phyloP scores from a whole-genome alignment of 64 coral and sea anemone species.

The Acropora tenuis region DNA sequence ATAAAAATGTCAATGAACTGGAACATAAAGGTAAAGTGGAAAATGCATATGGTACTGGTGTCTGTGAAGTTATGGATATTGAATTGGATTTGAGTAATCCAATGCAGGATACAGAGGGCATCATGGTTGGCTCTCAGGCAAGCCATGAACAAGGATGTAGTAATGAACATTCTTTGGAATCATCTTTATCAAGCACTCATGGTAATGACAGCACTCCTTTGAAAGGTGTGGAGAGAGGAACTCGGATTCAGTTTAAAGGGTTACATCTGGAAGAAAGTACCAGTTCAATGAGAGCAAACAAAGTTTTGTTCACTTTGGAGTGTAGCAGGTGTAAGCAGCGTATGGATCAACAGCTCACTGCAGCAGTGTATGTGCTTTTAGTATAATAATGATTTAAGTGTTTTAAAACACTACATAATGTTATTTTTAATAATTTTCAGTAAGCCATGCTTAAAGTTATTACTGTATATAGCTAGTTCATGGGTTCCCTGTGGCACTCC shows the following conservation, averaged over 20 bases:
- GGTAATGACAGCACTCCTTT: neutral
- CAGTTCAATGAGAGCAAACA: constrained; percentile 63
- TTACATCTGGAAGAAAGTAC: constrained; percentile 87
- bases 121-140: neutral
- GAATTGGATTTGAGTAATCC: neutral
- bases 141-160: neutral
- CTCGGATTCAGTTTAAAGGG: constrained; percentile 82
- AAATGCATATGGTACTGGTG: neutral
- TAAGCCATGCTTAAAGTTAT: too few relatives aligned
- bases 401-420: neutral
- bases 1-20: neutral
- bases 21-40: neutral
- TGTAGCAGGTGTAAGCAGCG: constrained; percentile 78
- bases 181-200: neutral
- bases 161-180: neutral
- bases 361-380: constrained; percentile 37
- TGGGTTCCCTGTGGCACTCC: too few relatives aligned
- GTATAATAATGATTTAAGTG: neutral
- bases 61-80: neutral
- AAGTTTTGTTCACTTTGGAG: constrained; percentile 76
- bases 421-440: neutral
- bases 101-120: neutral
- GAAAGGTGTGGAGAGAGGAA: constrained; percentile 61
- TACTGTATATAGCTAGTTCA: too few relatives aligned
- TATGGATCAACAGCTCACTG: constrained; percentile 41